These are phyloP conservation scores for Hemicentrotus pulcherrimus DNA, from an alignment of 35 echinoderm and acorn worm genomes.

Conservation along the genomic window DNA sequence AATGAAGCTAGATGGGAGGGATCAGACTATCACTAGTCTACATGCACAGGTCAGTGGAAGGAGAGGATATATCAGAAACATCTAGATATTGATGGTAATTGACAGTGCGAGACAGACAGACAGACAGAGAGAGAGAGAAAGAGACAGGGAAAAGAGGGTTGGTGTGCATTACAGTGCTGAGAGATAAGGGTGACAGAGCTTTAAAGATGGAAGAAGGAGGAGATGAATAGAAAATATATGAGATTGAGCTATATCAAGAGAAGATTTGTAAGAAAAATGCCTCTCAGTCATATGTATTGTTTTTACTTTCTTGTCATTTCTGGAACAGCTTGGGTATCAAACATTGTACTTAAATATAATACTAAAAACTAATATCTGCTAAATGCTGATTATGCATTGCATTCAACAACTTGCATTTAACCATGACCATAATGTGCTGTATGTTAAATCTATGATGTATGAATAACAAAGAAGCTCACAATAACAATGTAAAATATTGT, in stretches of 20 bases:
- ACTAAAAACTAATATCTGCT: background rate
- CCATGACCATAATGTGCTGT: background rate
- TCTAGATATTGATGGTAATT: background rate
- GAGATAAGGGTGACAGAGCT: background rate
- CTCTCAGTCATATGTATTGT: too few relatives aligned
- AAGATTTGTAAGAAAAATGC: too few relatives aligned
- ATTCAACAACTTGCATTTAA: background rate
- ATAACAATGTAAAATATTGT: background rate
- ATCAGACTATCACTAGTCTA: conserved; percentile 66
- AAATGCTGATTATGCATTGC: background rate
- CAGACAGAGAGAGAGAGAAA: background rate
- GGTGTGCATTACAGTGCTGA: background rate
- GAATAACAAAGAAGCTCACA: background rate
- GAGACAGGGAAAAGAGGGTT: background rate
- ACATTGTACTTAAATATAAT: too few relatives aligned
- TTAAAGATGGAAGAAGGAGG: background rate
- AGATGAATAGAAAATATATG: too few relatives aligned
- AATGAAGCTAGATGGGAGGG: conserved; percentile 73
- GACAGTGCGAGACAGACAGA: background rate
- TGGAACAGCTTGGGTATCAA: too few relatives aligned
- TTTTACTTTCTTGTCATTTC: too few relatives aligned
- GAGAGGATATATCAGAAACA: background rate
- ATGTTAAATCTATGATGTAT: background rate
- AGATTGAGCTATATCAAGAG: too few relatives aligned
- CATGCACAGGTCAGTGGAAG: conserved; percentile 70